Base-by-base conservation (phyloP, 2,113 vertebrate genomes). In the Xenus cinereus region DNA sequence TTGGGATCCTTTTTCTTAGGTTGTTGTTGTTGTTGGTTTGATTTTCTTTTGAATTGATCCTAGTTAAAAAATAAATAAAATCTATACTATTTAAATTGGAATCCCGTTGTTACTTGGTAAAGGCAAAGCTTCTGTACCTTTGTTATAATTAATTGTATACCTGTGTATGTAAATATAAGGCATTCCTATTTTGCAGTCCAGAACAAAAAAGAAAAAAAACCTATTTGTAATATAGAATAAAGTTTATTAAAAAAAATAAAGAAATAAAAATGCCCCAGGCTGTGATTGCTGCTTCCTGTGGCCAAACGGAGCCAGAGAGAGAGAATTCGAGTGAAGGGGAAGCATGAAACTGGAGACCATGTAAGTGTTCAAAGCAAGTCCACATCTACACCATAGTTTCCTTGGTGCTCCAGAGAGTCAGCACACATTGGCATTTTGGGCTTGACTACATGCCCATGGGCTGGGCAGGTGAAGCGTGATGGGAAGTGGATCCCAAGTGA, bases 161-260 rank as follows among this genome's bases (percentile, higher is more conserved):
- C 99, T 99, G 99, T 99, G 99, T 99, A 99, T 99, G 99, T 99
- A 99, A 99, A 99, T 99, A 99, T 99, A 99, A 99, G 99, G 99
- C 99, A 99, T 99, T 99, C 99, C 99, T 99, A 99, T 99, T 99
- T 99, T 99, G 99, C 99, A 99, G 99, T 99, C 99, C 98, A 99
- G 99, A 99, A 99, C 98, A 99, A 99, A 97, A 98, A 99, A 98
- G 46, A 97, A 84, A 91, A 93, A 98, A 99, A 99, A 98, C 97
- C 98, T 99, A 99, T 99, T 99, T 99, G 99, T 99, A 99, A 99
- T 99, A 99, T 99, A 99, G 99, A 99, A 99, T 99, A 99, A 99
- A 99, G 99, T 99, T 99, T 99, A 99, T 99, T 99, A 99, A 99
- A 99, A 99, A 98, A 98, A 98, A 94, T 86, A 97, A 96, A 99